Evolutionary conservation across 1,140 invertebrate genomes (phyloP).

Genomic region (Aphidius gifuensis): DNA sequence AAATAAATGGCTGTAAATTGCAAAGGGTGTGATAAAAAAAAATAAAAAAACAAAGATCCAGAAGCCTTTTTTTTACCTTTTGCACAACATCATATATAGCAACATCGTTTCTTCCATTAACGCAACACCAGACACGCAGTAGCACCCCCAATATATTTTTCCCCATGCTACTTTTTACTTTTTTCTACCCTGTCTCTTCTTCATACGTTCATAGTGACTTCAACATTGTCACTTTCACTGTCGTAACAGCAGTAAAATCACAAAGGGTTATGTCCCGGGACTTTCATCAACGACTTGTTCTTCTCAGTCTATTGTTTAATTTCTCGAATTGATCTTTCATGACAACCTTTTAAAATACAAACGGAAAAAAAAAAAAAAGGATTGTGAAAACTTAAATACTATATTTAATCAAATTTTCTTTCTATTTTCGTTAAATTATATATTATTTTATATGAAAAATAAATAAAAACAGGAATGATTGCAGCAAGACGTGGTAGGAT

Average conservation of each 20-base stretch:
- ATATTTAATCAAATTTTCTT: too few relatives aligned
- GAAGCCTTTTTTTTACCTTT: slow-evolving; percentile 11
- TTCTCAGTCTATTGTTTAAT: slow-evolving; percentile 29
- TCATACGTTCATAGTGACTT: slow-evolving; percentile 24
- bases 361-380: too few relatives aligned
- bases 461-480: slow-evolving; percentile 10
- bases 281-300: slow-evolving; percentile 36
- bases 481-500: slow-evolving; percentile 2
- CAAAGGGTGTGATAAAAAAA: slow-evolving; percentile 9
- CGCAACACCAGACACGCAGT: background rate
- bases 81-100: slow-evolving; percentile 19
- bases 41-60: background rate
- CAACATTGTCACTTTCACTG: slow-evolving; percentile 29
- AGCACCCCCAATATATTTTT: background rate
- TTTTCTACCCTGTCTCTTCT: slow-evolving; percentile 24
- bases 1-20: slow-evolving; percentile 41
- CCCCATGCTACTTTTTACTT: background rate
- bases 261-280: slow-evolving; percentile 36
- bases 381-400: too few relatives aligned
- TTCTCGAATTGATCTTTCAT: slow-evolving; percentile 30
- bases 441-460: too few relatives aligned
- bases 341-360: slow-evolving; percentile 23
- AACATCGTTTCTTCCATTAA: slow-evolving; percentile 38
- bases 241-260: slow-evolving; percentile 16
- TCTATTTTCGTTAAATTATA: too few relatives aligned